Evolutionary conservation across 2,113 vertebrate genomes (phyloP).

Genomic region (Hypocryptadius cinnamomeus): DNA sequence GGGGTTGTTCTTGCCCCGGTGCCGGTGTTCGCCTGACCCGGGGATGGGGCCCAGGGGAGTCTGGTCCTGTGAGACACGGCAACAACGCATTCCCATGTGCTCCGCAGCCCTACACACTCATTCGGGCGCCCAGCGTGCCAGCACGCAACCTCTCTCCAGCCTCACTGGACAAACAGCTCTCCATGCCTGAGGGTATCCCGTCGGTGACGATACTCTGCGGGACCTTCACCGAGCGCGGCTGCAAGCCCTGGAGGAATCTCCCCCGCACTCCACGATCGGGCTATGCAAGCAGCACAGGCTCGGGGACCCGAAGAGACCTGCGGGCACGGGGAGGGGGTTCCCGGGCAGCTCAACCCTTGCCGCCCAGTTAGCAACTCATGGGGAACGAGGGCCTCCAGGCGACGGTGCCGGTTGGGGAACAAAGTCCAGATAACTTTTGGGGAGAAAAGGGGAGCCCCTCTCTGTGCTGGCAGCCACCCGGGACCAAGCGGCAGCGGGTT

Average conservation of each 20-base stretch:
- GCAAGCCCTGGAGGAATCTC: background rate
- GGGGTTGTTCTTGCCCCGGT: background rate
- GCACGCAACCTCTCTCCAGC: background rate
- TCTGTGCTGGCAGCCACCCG: background rate
- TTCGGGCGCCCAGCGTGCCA: no score
- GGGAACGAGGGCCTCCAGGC: rapidly evolving
- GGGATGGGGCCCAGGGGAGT: background rate
- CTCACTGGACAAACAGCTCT: background rate
- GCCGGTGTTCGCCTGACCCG: background rate
- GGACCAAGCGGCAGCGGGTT: background rate
- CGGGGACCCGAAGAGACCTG: background rate
- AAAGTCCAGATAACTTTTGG: background rate
- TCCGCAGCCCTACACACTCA: background rate
- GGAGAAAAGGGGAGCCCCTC: background rate
- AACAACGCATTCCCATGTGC: background rate
- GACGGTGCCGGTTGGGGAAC: background rate
- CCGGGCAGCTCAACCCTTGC: background rate
- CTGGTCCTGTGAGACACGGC: background rate
- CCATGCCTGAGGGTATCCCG: rapidly evolving
- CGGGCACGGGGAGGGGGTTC: rapidly evolving
- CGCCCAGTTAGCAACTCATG: rapidly evolving
- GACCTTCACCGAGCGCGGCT: background rate
- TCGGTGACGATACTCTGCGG: no score
- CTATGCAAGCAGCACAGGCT: background rate
- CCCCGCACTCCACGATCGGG: no score